These are phyloP conservation scores for Eira barbara DNA, from an alignment of 2,113 vertebrate species.

Conservation along the genomic window DNA sequence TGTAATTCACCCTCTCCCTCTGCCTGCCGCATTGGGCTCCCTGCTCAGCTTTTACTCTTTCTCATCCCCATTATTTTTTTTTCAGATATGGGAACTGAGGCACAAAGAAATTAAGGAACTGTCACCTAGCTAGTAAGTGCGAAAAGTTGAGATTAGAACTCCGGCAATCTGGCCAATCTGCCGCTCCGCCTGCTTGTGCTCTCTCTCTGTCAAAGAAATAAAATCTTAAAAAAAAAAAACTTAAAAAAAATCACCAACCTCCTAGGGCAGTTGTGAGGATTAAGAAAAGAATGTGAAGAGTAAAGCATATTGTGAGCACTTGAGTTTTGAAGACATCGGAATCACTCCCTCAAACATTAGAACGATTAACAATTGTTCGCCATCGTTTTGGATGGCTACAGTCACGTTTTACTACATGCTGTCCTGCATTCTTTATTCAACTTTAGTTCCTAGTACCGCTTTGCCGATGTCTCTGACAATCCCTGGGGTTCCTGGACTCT, in stretches of 20 bases:
- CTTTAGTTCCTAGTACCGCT: background rate
- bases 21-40: too few relatives aligned
- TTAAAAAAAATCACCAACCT: background rate
- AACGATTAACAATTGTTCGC: background rate
- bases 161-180: background rate
- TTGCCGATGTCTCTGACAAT: background rate
- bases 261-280: background rate
- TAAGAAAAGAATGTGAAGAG: background rate
- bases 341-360: background rate
- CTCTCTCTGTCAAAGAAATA: background rate
- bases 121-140: background rate
- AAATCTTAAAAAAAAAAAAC: background rate
- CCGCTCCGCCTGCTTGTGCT: background rate
- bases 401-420: background rate
- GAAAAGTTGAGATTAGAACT: background rate
- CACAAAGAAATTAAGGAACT: background rate
- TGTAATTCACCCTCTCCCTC: background rate
- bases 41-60: too few relatives aligned
- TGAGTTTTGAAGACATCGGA: slow-evolving; percentile 22
- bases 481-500: background rate
- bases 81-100: background rate
- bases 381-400: background rate
- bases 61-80: background rate
- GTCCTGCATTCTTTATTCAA: background rate
- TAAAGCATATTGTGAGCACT: background rate